Evolutionary conservation across 2,113 vertebrate species (phyloP).

Genomic region (Oreamnos americanus): DNA sequence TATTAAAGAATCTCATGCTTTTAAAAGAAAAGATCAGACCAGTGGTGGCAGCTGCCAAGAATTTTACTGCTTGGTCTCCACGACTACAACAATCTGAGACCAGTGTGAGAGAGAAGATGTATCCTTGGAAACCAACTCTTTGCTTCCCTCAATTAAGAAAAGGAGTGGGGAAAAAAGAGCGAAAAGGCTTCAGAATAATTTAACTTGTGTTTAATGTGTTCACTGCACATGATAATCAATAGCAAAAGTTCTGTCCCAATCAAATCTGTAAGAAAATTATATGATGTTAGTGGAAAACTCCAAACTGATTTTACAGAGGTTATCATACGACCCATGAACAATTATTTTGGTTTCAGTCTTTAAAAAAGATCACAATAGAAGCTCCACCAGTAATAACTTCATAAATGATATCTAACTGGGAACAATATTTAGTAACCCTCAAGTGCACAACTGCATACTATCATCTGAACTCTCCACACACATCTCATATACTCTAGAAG

Average conservation of each 20-base stretch:
- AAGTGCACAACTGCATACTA: background rate
- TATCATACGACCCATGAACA: background rate
- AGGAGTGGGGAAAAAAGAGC: background rate
- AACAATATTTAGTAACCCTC: background rate
- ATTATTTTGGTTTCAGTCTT: constrained; percentile 35
- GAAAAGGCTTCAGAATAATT: constrained; percentile 38
- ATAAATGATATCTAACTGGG: background rate
- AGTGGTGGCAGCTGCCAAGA: constrained; percentile 55
- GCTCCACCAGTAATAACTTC: background rate
- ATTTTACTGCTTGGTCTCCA: constrained; percentile 67
- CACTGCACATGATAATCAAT: background rate
- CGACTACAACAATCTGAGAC: constrained; percentile 65
- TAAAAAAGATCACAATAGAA: constrained; percentile 28
- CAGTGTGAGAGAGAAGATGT: constrained; percentile 37
- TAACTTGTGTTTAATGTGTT: constrained; percentile 8
- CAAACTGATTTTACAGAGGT: background rate
- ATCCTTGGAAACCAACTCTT: constrained; percentile 72
- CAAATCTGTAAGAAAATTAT: constrained; percentile 30
- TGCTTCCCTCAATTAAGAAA: constrained; percentile 62
- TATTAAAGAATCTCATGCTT: constrained; percentile 61
- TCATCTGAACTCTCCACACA: background rate
- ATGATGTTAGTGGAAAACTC: background rate
- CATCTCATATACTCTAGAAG: background rate
- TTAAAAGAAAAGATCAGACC: constrained; percentile 59
- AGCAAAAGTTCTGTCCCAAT: background rate